A percentile compares a stretch with the other conserved stretches of the same genome.
Evolutionary conservation across 2,888 invertebrate species (phyloP).

Genomic region (Chouioia cunea): DNA sequence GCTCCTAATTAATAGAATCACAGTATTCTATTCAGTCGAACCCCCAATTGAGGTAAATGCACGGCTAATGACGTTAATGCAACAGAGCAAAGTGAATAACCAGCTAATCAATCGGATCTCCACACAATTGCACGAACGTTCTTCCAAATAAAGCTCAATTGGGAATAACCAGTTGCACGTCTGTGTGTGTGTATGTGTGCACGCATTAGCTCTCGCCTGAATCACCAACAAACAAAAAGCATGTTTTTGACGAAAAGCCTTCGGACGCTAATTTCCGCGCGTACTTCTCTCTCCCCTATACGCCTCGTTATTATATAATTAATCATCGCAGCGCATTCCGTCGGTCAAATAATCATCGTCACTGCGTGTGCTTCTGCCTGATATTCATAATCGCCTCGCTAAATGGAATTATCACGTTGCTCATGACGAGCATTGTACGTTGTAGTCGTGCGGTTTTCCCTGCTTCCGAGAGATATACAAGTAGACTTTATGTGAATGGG

Average conservation of each 20-base stretch:
- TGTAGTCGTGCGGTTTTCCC: not conserved
- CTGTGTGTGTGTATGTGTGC: too few relatives aligned
- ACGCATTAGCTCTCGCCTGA: too few relatives aligned
- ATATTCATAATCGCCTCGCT: constrained; percentile 66
- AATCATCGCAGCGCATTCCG: constrained; percentile 51
- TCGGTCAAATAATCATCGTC: constrained; percentile 63
- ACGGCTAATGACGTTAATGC: too few relatives aligned
- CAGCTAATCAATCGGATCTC: too few relatives aligned
- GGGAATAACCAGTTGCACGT: too few relatives aligned
- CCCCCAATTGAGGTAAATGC: not conserved
- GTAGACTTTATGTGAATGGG: too few relatives aligned
- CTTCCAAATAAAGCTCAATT: too few relatives aligned
- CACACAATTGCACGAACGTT: too few relatives aligned
- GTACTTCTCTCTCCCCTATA: constrained; percentile 2
- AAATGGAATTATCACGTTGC: constrained; percentile 67
- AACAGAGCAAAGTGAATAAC: too few relatives aligned
- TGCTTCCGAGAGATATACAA: constrained; percentile 4
- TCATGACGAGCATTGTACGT: constrained; percentile 45
- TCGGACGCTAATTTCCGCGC: constrained; percentile 25
- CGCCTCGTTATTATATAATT: constrained; percentile 41
- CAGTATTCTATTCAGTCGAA: constrained; percentile 1
- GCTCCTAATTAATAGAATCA: not conserved
- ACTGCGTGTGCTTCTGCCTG: constrained; percentile 56
- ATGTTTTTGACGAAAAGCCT: constrained; percentile 14
- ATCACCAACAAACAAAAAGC: constrained; percentile 3